Base-by-base conservation (phyloP, 64 coral and sea anemone species). In the Actinia equina region DNA sequence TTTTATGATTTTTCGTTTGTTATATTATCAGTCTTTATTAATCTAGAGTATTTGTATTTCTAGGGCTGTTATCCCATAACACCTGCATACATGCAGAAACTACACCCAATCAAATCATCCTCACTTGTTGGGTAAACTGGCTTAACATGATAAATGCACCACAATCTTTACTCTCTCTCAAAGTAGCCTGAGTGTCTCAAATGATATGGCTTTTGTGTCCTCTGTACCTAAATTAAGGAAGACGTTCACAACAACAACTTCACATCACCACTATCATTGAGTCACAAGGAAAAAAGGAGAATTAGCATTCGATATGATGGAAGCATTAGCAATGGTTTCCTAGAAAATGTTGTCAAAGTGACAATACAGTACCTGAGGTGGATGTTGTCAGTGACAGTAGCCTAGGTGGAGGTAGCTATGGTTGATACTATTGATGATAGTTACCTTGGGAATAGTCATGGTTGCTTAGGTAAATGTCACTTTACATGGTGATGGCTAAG, bases 31-130 rank as follows among this genome's bases (percentile, higher is more conserved):
- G 19, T 12, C 44, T 13, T 74, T 41, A 30, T 74, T 74, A 74
- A 74, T 41, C 4, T 7, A 74, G 42, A 27, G 25, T 74, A 30
- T 74, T 26, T 74, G 6, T 81, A 17, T 81, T 81, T 49, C 7
- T 52, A 81, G 78, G 78, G 49, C 78, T 81, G 78, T 81, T 81
- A 81, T 81, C 78, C 78, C 78, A 81, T 81, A 81, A 81, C 78
- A 81, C 78, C 78, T 81, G 78, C 69, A 74, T 74, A 26, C 26
- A 74, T 74, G 69, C 26, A 74, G 26, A 74, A 37, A 23, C 4
- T 16, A 74, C 25, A 65, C 69, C 12, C 69, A 41, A 74, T 74
- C 23, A 74, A 74, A 74, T 14, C 23, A 14, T 74, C 11, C 9
- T 74, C 12, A 25, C 22, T 42, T 41, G 69, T 14, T 65, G 62